Evolutionary conservation across 2,797 vertebrate species (phyloP).

Genomic region (Denticeps clupeoides): DNA sequence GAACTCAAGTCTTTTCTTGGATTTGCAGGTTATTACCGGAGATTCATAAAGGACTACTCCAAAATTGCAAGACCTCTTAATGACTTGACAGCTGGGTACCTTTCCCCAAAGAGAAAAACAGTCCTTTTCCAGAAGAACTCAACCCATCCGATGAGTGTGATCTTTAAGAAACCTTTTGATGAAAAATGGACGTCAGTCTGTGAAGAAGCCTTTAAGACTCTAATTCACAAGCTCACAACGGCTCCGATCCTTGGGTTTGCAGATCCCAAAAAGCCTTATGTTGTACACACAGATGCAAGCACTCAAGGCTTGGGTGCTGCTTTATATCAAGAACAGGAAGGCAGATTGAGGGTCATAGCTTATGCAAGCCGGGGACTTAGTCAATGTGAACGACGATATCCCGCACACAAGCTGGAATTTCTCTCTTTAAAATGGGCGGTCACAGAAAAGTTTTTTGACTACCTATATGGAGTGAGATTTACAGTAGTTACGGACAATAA

Average conservation of each 20-base stretch:
- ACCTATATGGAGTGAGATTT: no score
- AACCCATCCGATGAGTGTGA: background rate
- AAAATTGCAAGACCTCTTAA: slow-evolving; percentile 5
- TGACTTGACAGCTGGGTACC: slow-evolving; percentile 6
- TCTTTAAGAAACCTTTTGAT: background rate
- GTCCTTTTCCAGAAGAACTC: background rate
- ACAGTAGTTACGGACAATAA: no score
- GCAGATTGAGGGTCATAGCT: background rate
- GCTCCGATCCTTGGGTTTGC: slow-evolving; percentile 4
- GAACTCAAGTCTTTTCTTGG: slow-evolving; percentile 1
- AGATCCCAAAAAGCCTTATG: background rate
- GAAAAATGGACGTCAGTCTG: slow-evolving; percentile 2
- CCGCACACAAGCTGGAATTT: no score
- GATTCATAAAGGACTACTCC: slow-evolving; percentile 2
- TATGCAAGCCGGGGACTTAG: no score
- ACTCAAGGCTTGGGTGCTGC: background rate
- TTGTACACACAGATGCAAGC: slow-evolving; percentile 1
- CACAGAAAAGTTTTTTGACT: no score
- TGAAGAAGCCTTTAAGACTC: background rate
- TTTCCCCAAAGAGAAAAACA: no score
- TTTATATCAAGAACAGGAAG: slow-evolving; percentile 9
- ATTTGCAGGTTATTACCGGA: slow-evolving; percentile 6
- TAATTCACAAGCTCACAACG: background rate
- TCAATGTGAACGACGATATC: no score
- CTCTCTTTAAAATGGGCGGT: no score